Base-by-base conservation (phyloP, 2,113 vertebrate species). In the Rhinoptilus africanus region DNA sequence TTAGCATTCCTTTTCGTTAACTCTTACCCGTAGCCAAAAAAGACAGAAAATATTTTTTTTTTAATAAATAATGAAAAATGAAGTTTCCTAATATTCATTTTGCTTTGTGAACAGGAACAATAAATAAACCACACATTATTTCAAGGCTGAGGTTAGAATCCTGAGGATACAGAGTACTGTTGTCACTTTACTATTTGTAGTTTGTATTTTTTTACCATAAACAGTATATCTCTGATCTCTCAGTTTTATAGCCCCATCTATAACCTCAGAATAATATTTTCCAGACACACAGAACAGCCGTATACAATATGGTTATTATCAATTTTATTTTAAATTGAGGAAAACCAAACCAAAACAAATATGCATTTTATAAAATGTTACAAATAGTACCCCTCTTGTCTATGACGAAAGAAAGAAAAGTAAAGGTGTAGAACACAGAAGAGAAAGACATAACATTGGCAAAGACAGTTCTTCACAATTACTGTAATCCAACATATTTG, bases 181-280 rank as follows among this genome's bases (percentile, higher is more conserved):
- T 86, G 51, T 81, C 83, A 84, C 69, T 91, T 93, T 78, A 81
- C 43, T 84, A 78, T 94, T 92, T 19, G 32, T 75, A 89, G 54
- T 93, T 95, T 87, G 68, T 88, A 48, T 86, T 91, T 95, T 94
- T 91, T 93, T 84, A 84, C 72, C 67, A 91, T 96, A 92, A 96
- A 87, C 92, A 91, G 79, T 88, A 30, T 78, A 96, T 91, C 79
- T 93, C 60, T 87, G 83, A 85, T 93, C 80, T 94, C 60, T 47
- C 62, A 53, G 76, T 66, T 94, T 95, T 92, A 87, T 77, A 91
- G n/a, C 23, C 15, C 27, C 48, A 93, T 92, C 68, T 35, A 89
- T 84, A 87, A 84, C 83, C 48, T 85, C 72, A 79, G 56, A 95
- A 85, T 94, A 94, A 96, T 91, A 89, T 89, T 94, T 96, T 95